Evolutionary conservation across 2,113 vertebrate species (phyloP), one percentile per base, ranked within the genome.

Genomic region (Triplophysa dalaica): DNA sequence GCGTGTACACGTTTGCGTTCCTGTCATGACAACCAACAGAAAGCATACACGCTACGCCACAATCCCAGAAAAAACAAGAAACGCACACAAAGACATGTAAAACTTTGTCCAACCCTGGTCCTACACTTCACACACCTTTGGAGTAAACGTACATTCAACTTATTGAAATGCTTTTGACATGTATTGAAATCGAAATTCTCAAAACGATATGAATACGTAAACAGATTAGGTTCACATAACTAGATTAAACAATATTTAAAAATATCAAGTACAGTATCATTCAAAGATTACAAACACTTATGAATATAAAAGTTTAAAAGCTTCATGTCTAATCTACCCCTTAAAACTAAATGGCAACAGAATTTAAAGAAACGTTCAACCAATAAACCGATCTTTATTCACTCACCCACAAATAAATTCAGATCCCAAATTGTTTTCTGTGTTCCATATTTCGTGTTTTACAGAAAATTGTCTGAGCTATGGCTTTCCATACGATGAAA

Each of bases 21-120:
- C 82, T 26, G 79, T 78, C 22, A 54, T 58, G 80, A 43, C 79
- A 81, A 81, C 79, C 68, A 81, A 70, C 14, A 38, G 72, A 65
- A 60, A 65, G 79, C 52, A 54, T 67, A 64, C 64, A 81, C 69
- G 69, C 81, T 70, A 76, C 33, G 62, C 63, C 65, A 66, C 17
- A 76, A 79, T 79, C 62, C 67, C 76, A 75, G 63, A 81, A 75
- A 84, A 73, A 54, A 65, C 33, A 80, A 81, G 56, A 78, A 45
- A 81, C 83, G 81, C 83, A 83, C 41, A 81, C 54, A 70, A 22
- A 81, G 26, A 81, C 67, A 54, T 41, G 41, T 50, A 74, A 75
- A 84, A 82, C 70, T 74, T 41, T 78, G 56, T 64, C 85, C 82
- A 81, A 86, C 82, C 85, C 82, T 86, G 85, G 85, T 86, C 82